These are phyloP conservation scores for Oryzias woworae DNA, from an alignment of 2,113 vertebrate species.

Conservation along the genomic window DNA sequence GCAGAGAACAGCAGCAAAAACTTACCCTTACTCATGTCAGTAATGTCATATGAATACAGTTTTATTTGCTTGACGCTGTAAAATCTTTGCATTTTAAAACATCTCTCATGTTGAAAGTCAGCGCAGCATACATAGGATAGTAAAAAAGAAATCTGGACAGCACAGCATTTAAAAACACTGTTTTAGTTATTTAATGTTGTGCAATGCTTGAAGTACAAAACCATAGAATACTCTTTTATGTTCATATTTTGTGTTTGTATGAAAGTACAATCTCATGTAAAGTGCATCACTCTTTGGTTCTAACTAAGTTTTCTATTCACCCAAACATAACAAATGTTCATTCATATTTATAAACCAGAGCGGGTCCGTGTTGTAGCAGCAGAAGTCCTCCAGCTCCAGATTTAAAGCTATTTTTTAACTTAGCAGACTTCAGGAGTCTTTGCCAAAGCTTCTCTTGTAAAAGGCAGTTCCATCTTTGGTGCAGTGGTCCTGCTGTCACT, in stretches of 20 bases:
- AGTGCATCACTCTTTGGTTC: constrained; percentile 23
- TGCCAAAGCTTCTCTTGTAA: not conserved
- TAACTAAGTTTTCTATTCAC: constrained; percentile 14
- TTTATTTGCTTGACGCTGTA: too few species aligned
- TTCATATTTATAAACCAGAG: not conserved
- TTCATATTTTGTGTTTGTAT: constrained; percentile 6
- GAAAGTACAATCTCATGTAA: not conserved
- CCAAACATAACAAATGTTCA: not conserved
- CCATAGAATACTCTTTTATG: constrained; percentile 2
- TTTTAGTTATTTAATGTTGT: constrained; percentile 36
- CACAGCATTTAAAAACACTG: constrained; percentile 17
- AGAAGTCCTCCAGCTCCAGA: too few species aligned
- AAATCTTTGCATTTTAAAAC: too few species aligned
- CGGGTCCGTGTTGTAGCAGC: not conserved
- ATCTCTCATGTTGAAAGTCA: too few species aligned
- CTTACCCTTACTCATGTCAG: too few species aligned
- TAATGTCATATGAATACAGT: too few species aligned
- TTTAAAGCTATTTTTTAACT: too few species aligned
- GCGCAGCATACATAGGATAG: not conserved
- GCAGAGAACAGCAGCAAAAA: too few species aligned
- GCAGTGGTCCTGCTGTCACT: constrained; percentile 70
- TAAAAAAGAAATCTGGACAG: constrained; percentile 2
- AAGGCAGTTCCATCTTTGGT: not conserved
- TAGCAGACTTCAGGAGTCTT: not conserved
- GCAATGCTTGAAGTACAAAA: constrained; percentile 8